Evolutionary conservation across 2,113 vertebrate species (phyloP).

Genomic region (Seriola dumerili): DNA sequence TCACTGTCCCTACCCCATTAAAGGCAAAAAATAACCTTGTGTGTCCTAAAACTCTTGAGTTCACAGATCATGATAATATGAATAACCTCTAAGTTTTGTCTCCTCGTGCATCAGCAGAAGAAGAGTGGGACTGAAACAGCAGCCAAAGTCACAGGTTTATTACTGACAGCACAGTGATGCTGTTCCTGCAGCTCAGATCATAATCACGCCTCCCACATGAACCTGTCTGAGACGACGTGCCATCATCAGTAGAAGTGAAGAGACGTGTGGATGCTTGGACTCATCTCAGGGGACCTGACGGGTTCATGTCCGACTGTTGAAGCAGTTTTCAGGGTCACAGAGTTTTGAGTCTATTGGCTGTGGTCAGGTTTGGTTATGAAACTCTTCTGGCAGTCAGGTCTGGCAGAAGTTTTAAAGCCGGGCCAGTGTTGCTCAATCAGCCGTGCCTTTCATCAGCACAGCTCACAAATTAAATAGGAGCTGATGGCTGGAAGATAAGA

Average conservation of each 20-base stretch:
- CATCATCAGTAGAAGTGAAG: not conserved
- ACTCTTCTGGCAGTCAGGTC: not conserved
- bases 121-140: not conserved
- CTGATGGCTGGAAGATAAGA: constrained; percentile 34
- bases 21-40: too few relatives aligned
- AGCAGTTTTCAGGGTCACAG: not conserved
- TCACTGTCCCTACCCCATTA: too few relatives aligned
- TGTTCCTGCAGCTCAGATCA: not conserved
- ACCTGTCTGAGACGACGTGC: not conserved
- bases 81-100: not conserved
- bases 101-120: not conserved
- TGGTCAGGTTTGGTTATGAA: constrained; percentile 36
- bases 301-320: not conserved
- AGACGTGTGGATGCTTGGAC: not conserved
- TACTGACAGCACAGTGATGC: not conserved
- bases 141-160: too few relatives aligned
- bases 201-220: not conserved
- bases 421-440: too few relatives aligned
- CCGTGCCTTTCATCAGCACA: too few relatives aligned
- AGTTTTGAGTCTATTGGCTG: not conserved
- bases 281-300: not conserved
- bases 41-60: too few relatives aligned
- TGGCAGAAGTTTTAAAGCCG: too few relatives aligned
- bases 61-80: too few relatives aligned
- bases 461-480: too few relatives aligned